Evolutionary conservation across 1,140 invertebrate genomes (phyloP).

Genomic region (Drosophila pseudoobscura): DNA sequence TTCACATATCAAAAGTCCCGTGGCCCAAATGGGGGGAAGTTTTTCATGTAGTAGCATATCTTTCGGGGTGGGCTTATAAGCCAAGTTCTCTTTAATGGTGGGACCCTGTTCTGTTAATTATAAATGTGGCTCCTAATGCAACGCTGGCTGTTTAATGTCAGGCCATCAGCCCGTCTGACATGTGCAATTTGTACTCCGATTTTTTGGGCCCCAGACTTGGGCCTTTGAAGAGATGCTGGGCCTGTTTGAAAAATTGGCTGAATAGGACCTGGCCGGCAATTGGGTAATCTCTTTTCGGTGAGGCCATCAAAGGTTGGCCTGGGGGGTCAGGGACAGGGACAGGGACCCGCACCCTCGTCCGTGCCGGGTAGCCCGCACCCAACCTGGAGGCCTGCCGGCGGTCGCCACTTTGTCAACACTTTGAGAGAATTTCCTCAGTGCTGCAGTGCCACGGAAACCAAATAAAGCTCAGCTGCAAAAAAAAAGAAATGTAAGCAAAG

Average conservation of each 20-base stretch:
- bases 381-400: constrained; percentile 8
- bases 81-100: constrained; percentile 40
- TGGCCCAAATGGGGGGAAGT: constrained; percentile 44
- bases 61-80: constrained; percentile 24
- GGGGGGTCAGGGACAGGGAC: constrained; percentile 38
- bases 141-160: constrained; percentile 28
- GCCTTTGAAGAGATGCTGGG: constrained; percentile 10
- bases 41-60: constrained; percentile 13
- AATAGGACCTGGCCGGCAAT: constrained; percentile 24
- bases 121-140: constrained; percentile 41
- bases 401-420: constrained; percentile 73
- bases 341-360: background rate
- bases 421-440: constrained; percentile 42
- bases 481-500: constrained; percentile 6
- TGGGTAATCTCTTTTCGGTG: constrained; percentile 61
- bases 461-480: constrained; percentile 44
- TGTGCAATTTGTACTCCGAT: constrained; percentile 34
- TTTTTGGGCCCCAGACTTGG: constrained; percentile 1
- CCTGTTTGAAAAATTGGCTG: constrained; percentile 22
- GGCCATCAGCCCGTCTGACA: constrained; percentile 33
- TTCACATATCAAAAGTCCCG: constrained; percentile 35
- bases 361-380: background rate
- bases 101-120: constrained; percentile 45
- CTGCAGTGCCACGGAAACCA: constrained; percentile 50
- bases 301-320: constrained; percentile 52